Conservation (phyloP, 1,140 invertebrate species). For the Trichomalopsis sarcophagae region DNA sequence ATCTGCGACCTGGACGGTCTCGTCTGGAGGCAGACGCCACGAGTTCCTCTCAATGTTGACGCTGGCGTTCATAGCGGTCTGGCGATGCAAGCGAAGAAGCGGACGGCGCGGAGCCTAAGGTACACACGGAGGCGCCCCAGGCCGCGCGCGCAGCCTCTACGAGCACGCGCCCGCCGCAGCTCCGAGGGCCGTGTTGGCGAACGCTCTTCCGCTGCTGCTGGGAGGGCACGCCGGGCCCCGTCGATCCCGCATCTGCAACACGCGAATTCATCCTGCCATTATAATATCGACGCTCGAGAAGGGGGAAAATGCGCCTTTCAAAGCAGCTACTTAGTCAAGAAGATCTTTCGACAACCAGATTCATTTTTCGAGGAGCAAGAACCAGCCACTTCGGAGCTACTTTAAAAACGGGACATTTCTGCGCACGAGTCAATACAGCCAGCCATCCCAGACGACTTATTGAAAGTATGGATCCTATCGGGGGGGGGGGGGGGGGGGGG, state of each 20-base stretch:
- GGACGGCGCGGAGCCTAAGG: slow-evolving; percentile 18
- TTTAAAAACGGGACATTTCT: no score
- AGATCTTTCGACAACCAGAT: no score
- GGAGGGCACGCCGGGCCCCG: background rate
- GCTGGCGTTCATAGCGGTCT: slow-evolving; percentile 86
- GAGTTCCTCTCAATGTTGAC: slow-evolving; percentile 87
- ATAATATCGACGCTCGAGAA: no score
- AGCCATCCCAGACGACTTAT: no score
- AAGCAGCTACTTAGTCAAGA: no score
- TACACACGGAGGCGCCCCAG: slow-evolving; percentile 1
- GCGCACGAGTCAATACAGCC: no score
- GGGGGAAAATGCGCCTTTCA: no score
- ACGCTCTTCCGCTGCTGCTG: background rate
- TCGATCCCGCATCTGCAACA: slow-evolving; percentile 2
- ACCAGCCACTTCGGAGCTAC: no score
- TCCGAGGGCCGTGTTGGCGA: background rate
- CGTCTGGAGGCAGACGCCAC: slow-evolving; percentile 90
- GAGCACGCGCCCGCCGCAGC: background rate
- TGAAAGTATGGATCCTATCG: no score
- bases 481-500: no score
- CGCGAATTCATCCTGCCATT: no score
- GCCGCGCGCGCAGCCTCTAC: slow-evolving; percentile 55
- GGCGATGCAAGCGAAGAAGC: slow-evolving; percentile 22
- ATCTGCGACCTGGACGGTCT: slow-evolving; percentile 90
- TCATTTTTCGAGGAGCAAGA: no score